phyloP scores from a whole-genome alignment of 2,113 vertebrate species.

The Clarias magur region DNA sequence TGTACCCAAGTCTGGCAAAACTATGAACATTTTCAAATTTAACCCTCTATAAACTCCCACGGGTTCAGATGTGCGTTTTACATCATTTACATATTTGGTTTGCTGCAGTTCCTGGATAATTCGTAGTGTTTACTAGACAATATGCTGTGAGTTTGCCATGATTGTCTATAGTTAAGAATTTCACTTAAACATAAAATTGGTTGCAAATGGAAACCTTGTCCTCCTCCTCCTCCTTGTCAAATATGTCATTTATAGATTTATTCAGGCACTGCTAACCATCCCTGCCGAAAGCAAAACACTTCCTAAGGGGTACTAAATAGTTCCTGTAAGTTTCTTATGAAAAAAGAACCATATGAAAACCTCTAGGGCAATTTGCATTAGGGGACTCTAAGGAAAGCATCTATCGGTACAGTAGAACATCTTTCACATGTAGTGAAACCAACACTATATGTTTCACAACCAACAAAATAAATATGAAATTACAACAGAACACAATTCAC shows the following conservation, averaged over 20 bases:
- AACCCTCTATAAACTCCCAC: not conserved
- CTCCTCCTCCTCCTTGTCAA: not conserved
- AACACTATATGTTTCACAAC: not conserved
- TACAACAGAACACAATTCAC: not conserved
- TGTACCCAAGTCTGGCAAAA: not conserved
- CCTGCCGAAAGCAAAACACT: not conserved
- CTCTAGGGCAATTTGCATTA: not conserved
- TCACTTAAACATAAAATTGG: not conserved
- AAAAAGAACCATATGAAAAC: not conserved
- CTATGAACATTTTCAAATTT: not conserved
- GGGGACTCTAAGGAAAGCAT: not conserved
- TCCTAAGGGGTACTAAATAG: not conserved
- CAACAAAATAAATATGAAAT: not conserved
- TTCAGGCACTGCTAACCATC: not conserved
- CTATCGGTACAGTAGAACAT: not conserved
- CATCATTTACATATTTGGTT: not conserved
- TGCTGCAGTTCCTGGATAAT: not conserved
- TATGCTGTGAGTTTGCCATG: not conserved
- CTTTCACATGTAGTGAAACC: not conserved
- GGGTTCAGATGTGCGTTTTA: not conserved
- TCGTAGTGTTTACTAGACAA: not conserved
- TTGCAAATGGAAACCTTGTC: not conserved
- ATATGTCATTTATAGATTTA: not conserved
- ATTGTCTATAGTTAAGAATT: not conserved
- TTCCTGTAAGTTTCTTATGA: not conserved